Base-by-base conservation (phyloP, 2,797 vertebrate genomes). In the Poecile montanus region DNA sequence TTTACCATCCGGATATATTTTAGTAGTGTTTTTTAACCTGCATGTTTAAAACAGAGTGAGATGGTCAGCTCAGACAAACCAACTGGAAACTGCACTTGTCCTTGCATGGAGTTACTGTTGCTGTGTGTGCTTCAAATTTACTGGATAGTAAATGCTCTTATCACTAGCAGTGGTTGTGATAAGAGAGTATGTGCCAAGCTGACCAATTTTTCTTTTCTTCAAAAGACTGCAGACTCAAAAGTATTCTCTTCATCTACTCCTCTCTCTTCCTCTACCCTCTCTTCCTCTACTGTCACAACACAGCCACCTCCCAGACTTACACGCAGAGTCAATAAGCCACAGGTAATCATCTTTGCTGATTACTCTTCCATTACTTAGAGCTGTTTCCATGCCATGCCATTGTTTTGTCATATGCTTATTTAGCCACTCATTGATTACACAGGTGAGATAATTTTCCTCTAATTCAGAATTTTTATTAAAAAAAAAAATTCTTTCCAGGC, bases 261-360 rank as follows among this genome's bases (percentile, higher is more conserved):
- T 96, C 91, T 96, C 81, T 94, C 95, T 97, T 95, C 97, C 79
- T 96, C 96, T 96, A 94, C 94, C 86, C 94, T 97, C 87, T 93
- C 96, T 91, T 96, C 96, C 89, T 95, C 96, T 97, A 91, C 96
- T 96, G 96, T 97, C 96, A 96, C 96, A 93, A 96, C 94, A 83
- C 96, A 96, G 68, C 97, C 96, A 91, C 97, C 96, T 94, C 96
- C 96, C 93, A 96, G 97, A 96, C 90, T 97, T 91, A 95, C 95
- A 97, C 71, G 60, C 95, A 97, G 96, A 96, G 95, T 97, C 97
- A 97, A 58, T 96, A 96, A 96, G 83, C 44, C 95, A 81, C 97
- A 97, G 97, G 97, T 98, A 98, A 97, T 94, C 93, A 93, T 74
- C 82, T 94, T 94, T 92, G 68, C 91, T 94, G 94, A 65, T 93